Conservation (phyloP, 2,113 vertebrate genomes). For the Oriolus oriolus region DNA sequence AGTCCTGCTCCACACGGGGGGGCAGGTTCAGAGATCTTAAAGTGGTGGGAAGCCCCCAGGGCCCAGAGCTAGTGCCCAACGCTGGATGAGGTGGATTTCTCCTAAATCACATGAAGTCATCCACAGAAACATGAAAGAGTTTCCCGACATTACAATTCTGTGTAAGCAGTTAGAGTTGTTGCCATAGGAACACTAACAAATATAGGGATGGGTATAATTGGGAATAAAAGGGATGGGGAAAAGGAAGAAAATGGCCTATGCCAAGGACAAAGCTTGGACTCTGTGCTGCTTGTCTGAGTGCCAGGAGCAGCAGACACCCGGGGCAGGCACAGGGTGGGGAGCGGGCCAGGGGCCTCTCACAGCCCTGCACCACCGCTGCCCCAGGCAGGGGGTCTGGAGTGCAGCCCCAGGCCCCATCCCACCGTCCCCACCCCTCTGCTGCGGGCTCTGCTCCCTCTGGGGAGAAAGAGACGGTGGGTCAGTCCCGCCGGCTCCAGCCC, state of each 20-base stretch:
- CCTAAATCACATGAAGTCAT: slow-evolving; percentile 28
- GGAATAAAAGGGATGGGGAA: not conserved
- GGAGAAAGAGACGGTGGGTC: not conserved
- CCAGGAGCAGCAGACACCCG: accelerated
- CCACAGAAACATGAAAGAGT: slow-evolving; percentile 15
- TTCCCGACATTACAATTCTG: slow-evolving; percentile 43
- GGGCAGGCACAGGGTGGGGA: accelerated
- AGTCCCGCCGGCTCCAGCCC: not conserved
- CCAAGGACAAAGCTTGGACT: not conserved
- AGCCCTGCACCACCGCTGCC: not conserved
- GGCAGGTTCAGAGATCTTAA: not conserved
- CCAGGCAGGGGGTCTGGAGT: accelerated
- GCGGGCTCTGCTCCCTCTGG: not conserved
- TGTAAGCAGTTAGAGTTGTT: slow-evolving; percentile 24
- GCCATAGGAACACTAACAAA: slow-evolving; percentile 54
- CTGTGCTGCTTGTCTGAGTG: accelerated
- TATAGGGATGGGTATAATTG: not conserved
- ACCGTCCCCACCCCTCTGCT: not conserved
- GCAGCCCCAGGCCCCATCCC: not conserved
- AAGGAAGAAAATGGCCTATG: not conserved
- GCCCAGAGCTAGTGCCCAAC: not conserved
- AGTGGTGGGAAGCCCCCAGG: not conserved
- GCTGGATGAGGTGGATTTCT: not conserved
- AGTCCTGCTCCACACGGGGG: not conserved
- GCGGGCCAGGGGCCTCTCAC: not conserved